Evolutionary conservation across 2,888 invertebrate species (phyloP).

Genomic region (Clitarchus hookeri): DNA sequence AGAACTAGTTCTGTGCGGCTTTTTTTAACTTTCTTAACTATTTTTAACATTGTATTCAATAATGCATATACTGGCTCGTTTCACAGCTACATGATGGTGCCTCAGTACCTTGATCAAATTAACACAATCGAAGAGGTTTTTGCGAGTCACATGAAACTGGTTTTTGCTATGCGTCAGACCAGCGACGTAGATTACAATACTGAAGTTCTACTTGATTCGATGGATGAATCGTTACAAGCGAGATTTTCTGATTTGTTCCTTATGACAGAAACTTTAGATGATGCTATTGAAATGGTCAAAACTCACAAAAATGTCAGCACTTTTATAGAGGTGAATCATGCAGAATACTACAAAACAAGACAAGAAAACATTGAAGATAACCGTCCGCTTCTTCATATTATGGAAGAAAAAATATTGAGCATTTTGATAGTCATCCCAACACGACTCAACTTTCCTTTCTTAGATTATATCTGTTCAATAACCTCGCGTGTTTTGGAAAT

Average conservation of each 20-base stretch:
- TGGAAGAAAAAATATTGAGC: not conserved
- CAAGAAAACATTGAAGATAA: not conserved
- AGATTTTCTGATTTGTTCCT: not conserved
- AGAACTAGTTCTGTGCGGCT: not conserved
- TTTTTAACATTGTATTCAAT: not conserved
- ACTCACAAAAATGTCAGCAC: not conserved
- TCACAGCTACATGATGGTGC: not conserved
- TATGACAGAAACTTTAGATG: not conserved
- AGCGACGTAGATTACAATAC: not conserved
- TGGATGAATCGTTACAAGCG: not conserved
- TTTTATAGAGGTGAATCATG: not conserved
- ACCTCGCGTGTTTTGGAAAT: not conserved
- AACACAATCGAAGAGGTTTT: not conserved
- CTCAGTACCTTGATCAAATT: not conserved
- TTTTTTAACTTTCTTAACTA: not conserved
- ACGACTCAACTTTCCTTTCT: not conserved
- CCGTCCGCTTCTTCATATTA: not conserved
- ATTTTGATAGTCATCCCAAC: not conserved
- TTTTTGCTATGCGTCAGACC: not conserved
- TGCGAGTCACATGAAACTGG: not conserved
- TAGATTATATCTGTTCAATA: not conserved
- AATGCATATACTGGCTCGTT: not conserved
- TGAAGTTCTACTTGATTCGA: not conserved
- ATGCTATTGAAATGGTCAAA: not conserved
- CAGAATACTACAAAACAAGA: not conserved